phyloP scores from a whole-genome alignment of 2,113 vertebrate genomes.

The Dryoscopus gambensis region DNA sequence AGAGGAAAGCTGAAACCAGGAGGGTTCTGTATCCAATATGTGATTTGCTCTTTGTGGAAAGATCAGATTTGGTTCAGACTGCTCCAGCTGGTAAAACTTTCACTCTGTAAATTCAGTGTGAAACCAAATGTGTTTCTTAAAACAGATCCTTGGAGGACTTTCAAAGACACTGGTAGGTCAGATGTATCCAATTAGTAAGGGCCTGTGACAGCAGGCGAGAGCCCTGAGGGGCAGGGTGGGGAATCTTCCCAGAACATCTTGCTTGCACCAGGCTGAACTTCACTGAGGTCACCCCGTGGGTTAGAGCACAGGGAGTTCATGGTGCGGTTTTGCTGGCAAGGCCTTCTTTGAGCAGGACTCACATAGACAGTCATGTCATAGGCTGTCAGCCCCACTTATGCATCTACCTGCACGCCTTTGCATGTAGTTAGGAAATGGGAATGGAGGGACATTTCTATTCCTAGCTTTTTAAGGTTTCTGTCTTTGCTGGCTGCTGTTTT shows the following conservation, averaged over 20 bases:
- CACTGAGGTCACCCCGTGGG: not conserved
- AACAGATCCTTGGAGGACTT: constrained; percentile 39
- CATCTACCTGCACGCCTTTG: accelerated
- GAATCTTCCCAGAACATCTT: constrained; percentile 7
- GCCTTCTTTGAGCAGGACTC: not conserved
- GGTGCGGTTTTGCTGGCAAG: not conserved
- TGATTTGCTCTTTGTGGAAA: constrained; percentile 35
- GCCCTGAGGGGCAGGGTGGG: not conserved
- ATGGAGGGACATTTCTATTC: not conserved
- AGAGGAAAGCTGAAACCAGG: not conserved
- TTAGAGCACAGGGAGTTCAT: not conserved
- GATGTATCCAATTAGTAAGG: constrained; percentile 54
- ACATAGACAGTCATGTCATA: accelerated
- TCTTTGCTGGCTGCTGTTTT: not conserved
- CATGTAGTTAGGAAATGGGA: accelerated
- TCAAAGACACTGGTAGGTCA: constrained; percentile 42
- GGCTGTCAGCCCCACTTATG: not conserved
- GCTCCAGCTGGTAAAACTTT: constrained; percentile 63
- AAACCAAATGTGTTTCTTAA: constrained; percentile 62
- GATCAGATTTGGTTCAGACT: constrained; percentile 26
- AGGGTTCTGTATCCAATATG: not conserved
- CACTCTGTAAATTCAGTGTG: constrained; percentile 51
- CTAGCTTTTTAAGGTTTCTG: not conserved
- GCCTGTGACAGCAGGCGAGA: not conserved
- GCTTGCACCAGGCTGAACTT: not conserved